Conservation (phyloP, 92 coral and sea anemone genomes). For the Chrysogorgia sp. region DNA sequence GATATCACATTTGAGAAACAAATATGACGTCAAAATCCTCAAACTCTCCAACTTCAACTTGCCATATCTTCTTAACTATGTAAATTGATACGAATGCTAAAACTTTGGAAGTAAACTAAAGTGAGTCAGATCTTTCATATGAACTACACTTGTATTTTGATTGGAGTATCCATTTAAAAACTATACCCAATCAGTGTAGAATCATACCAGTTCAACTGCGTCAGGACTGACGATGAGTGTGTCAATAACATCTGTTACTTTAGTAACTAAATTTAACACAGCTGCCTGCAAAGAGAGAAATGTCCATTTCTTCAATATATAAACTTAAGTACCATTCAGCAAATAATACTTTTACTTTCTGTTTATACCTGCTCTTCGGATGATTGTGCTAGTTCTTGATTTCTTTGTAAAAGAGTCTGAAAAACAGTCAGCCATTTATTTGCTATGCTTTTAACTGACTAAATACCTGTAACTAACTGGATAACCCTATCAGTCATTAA, state of each 20-base stretch:
- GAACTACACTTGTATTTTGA: too few relatives aligned
- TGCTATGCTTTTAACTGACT: too few relatives aligned
- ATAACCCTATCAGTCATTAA: too few relatives aligned
- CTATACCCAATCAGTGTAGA: neutral
- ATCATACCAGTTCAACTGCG: slow-evolving; percentile 88
- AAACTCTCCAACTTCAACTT: too few relatives aligned
- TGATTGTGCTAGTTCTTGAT: slow-evolving; percentile 87
- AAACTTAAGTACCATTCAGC: neutral
- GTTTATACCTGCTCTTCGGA: slow-evolving; percentile 82
- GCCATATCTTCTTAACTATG: neutral
- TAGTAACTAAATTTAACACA: slow-evolving; percentile 86
- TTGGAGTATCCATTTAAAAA: too few relatives aligned
- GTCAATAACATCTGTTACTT: slow-evolving; percentile 82
- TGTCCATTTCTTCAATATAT: neutral
- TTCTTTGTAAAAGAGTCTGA: slow-evolving; percentile 89
- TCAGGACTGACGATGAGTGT: slow-evolving; percentile 95
- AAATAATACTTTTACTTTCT: neutral
- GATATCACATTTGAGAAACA: too few relatives aligned
- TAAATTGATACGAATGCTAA: too few relatives aligned
- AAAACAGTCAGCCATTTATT: too few relatives aligned
- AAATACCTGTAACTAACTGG: too few relatives aligned
- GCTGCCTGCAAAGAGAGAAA: slow-evolving; percentile 55
- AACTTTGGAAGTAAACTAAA: too few relatives aligned
- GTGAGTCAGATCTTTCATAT: too few relatives aligned
- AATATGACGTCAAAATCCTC: too few relatives aligned